Base-by-base conservation (phyloP, 2,888 invertebrate species). In the Volucella inanis region DNA sequence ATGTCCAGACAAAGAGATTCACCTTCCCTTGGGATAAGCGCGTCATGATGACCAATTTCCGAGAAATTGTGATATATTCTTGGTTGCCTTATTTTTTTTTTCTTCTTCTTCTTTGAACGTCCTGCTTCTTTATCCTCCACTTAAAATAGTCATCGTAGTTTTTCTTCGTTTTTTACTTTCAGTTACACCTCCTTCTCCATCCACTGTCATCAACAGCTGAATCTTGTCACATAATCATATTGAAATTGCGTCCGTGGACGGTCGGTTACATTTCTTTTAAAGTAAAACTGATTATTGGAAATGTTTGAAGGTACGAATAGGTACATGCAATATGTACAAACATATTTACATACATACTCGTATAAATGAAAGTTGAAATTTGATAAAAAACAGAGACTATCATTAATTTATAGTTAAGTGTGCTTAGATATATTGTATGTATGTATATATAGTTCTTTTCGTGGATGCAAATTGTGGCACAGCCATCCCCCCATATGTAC, bases 41-140 rank as follows among this genome's bases (percentile, higher is more conserved):
- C 83, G 83, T 75, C 83, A 79, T 83, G 83, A 83, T 74, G 83
- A 79, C 79, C 83, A 83, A 79, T 75, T 83, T 83, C 83, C 50
- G 59, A 83, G 83, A 83, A 83, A 83, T 79, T 79, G 74, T 79
- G 68, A 83, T 78, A 79, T 83, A 74, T 83, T 78, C 74, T 83
- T 68, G 74, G 79, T 68, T 74, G 59, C 57, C 68, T 68, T 72
- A 41, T 77, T 81, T 64, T 45, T 6, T 65, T 22, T 6, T 65
- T 22, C 41, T 67, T 43, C 31, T 68, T 12, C 57, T 64, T 61
- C 79, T 68, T 61, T 50, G 55, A 39, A 47, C 47, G 74, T 74
- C 68, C 79, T 79, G 57, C 74, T 79, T 83, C 59, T 79, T 22
- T 45, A 45, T 74, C 68, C 39, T 55, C 43, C 50, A 62, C 65